A percentile compares a stretch with the other conserved stretches of the same genome.
These are phyloP conservation scores for Pipa parva DNA, from an alignment of 2,113 vertebrate species.

Conservation along the genomic window DNA sequence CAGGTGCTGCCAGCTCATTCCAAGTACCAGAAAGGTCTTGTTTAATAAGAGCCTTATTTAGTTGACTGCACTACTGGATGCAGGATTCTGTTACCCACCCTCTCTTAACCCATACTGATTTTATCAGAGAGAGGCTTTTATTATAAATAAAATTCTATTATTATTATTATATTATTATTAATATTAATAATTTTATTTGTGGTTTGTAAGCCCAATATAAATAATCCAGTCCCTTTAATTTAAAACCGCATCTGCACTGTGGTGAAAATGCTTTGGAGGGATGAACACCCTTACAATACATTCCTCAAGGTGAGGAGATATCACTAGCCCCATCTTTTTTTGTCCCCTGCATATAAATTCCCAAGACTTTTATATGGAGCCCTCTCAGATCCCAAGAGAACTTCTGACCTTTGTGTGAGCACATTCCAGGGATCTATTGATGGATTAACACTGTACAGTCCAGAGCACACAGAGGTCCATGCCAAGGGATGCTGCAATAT, in stretches of 20 bases:
- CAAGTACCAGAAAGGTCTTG: constrained; percentile 8
- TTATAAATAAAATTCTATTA: constrained; percentile 40
- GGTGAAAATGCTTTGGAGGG: constrained; percentile 26
- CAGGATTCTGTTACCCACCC: constrained; percentile 23
- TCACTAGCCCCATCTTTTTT: background rate
- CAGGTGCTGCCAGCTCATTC: constrained; percentile 19
- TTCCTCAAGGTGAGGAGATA: constrained; percentile 16
- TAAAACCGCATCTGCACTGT: constrained; percentile 41
- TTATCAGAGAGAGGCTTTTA: constrained; percentile 33
- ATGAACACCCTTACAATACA: constrained; percentile 10
- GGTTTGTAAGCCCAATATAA: constrained; percentile 41
- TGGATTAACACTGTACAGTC: background rate
- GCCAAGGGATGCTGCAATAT: background rate
- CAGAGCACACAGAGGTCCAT: background rate
- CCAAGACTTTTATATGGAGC: background rate
- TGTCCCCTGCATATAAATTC: background rate
- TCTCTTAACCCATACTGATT: constrained; percentile 27
- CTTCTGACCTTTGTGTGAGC: background rate
- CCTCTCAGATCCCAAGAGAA: background rate
- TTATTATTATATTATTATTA: constrained; percentile 15
- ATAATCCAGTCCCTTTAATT: constrained; percentile 39
- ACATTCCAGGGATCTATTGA: constrained; percentile 15
- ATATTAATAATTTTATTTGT: constrained; percentile 43
- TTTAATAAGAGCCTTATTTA: constrained; percentile 34
- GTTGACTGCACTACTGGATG: constrained; percentile 9